A percentile compares a stretch with the other conserved stretches of the same genome.
phyloP scores from a whole-genome alignment of 2,797 vertebrate species.

The Enoplosus armatus region DNA sequence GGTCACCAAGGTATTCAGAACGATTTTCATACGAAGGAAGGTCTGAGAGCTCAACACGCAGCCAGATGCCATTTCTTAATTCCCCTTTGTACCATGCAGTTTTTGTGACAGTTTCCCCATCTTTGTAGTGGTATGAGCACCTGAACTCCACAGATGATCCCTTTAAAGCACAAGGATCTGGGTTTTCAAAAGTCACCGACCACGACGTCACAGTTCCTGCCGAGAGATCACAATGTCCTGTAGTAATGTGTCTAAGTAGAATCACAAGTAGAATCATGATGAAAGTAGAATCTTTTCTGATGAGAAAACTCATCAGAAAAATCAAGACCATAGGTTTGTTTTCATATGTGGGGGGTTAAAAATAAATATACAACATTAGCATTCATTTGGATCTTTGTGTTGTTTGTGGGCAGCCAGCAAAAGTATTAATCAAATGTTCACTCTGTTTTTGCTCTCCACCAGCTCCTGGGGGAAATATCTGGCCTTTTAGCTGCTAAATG shows the following conservation, averaged over 20 bases:
- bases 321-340: no score
- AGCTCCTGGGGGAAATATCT: background rate
- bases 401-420: background rate
- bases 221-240: background rate
- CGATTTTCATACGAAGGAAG: constrained; percentile 29
- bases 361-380: no score
- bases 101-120: background rate
- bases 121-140: constrained; percentile 47
- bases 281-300: no score
- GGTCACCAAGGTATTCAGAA: constrained; percentile 48
- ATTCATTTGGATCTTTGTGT: no score
- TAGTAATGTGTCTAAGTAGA: background rate
- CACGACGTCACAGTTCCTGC: constrained; percentile 5
- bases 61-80: background rate
- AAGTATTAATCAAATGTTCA: background rate
- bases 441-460: no score
- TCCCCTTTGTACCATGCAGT: constrained; percentile 44
- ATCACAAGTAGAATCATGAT: background rate
- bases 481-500: background rate
- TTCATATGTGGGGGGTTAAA: no score
- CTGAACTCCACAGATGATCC: constrained; percentile 56
- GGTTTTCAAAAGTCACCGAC: constrained; percentile 52
- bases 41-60: constrained; percentile 19
- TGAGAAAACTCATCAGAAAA: no score
- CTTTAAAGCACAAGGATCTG: constrained; percentile 34